phyloP scores from a whole-genome alignment of 2,888 invertebrate genomes.

The Eilema depressum region DNA sequence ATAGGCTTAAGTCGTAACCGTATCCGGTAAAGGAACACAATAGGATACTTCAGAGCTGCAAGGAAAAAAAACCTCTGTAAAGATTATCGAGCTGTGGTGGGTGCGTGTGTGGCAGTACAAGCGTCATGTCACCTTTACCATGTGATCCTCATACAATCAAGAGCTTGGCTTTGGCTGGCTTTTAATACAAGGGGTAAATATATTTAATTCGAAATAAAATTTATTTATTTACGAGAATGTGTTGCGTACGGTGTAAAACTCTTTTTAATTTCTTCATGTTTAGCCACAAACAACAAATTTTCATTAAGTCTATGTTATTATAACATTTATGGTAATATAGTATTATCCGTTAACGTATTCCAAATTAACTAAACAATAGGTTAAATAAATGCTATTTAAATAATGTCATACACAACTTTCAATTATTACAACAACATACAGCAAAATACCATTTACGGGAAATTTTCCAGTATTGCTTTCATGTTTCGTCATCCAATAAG shows the following conservation, averaged over 20 bases:
- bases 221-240: too few relatives aligned
- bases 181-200: too few relatives aligned
- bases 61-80: not conserved
- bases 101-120: not conserved
- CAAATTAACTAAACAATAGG: not conserved
- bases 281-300: not conserved
- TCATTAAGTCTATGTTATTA: not conserved
- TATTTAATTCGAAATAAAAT: too few relatives aligned
- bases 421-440: not conserved
- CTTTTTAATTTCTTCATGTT: not conserved
- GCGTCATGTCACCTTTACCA: not conserved
- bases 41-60: not conserved
- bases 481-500: conserved; percentile 11
- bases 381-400: not conserved
- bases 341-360: too few relatives aligned
- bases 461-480: not conserved
- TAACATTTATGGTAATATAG: not conserved
- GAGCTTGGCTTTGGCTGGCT: not conserved
- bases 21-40: not conserved
- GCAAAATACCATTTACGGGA: not conserved
- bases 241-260: too few relatives aligned
- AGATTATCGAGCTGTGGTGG: not conserved
- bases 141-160: not conserved
- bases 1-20: not conserved
- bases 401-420: not conserved